Base-by-base conservation (phyloP, 2,797 vertebrate genomes). In the Cyclura pinguis region DNA sequence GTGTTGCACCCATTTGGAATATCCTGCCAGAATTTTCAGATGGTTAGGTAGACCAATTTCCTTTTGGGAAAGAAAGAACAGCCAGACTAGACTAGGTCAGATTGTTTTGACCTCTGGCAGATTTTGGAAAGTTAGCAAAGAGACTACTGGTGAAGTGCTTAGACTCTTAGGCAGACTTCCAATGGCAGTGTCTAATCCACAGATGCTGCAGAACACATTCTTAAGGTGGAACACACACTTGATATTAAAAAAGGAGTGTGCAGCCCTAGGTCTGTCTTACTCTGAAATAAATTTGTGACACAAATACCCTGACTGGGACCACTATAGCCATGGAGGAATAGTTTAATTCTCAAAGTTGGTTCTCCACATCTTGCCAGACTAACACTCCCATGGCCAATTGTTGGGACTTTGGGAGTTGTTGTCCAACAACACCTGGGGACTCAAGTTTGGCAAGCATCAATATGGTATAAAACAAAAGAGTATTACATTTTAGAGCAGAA, bases 41-140 rank as follows among this genome's bases (percentile, higher is more conserved):
- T 73, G 67, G 18, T 35, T 85, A 85, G 47, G 29, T 20, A 86
- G 55, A 77, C 6, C 55, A 77, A 86, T 77, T 86, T 86, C 74
- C 52, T 86, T 77, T 27, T 10, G 14, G 55, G 35, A 59, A 14
- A 42, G 73, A 62, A 62, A 62, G 27, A 62, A 50, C 42, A 47
- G 59, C 42, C 35, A 86, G 57, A 62, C 76, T 14, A 4, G 6
- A 29, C 74, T 87, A 87, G 57, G 42, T 62, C 59, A 35, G 57
- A 64, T 24, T 87, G 74, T 29, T 87, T 67, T 50, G 20, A 32
- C 8, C 27, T 57, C 35, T 64, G 14, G 57, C 3, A 64, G 10
- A 78, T 73, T 47, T 20, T n/a, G 29, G 86, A 80, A 78, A 78
- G 38, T 86, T 32, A 27, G 8, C 20, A 64, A 78, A 35, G 35